Evolutionary conservation across 1,140 invertebrate species (phyloP).

Genomic region (Mamestra configurata): DNA sequence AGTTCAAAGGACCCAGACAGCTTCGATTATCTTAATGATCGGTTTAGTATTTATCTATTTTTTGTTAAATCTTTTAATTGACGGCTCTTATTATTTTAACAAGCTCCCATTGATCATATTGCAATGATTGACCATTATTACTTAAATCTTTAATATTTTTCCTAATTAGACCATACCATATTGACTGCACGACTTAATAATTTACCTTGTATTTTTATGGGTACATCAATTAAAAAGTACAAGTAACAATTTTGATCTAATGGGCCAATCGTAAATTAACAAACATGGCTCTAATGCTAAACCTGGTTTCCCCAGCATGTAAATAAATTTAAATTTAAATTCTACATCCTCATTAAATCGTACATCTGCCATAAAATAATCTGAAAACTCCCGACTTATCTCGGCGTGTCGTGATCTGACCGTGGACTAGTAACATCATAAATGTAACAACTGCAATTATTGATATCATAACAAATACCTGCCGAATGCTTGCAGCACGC

Average conservation of each 20-base stretch:
- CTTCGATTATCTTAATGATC: background rate
- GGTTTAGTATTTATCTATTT: background rate
- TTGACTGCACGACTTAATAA: conserved; percentile 31
- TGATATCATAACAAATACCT: conserved; percentile 51
- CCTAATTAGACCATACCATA: conserved; percentile 11
- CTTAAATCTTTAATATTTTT: conserved; percentile 3
- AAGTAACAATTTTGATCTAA: conserved; percentile 34
- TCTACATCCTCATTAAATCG: conserved; percentile 28
- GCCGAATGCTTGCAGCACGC: conserved; percentile 69
- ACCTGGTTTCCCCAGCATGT: background rate
- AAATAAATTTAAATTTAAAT: conserved; percentile 17
- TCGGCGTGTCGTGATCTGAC: conserved; percentile 45
- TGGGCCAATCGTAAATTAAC: background rate
- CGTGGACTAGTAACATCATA: conserved; percentile 56
- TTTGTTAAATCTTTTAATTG: background rate
- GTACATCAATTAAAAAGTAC: conserved; percentile 36
- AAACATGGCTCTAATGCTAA: background rate
- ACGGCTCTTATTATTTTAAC: background rate
- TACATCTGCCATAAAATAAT: conserved; percentile 31
- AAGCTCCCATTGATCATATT: background rate
- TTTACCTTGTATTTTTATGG: conserved; percentile 47
- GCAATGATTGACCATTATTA: conserved; percentile 5
- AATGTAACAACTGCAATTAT: conserved; percentile 58
- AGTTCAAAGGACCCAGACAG: conserved; percentile 19
- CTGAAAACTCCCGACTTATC: conserved; percentile 37